phyloP scores from a whole-genome alignment of 2,888 invertebrate genomes.

The Caenorhabditis becei region DNA sequence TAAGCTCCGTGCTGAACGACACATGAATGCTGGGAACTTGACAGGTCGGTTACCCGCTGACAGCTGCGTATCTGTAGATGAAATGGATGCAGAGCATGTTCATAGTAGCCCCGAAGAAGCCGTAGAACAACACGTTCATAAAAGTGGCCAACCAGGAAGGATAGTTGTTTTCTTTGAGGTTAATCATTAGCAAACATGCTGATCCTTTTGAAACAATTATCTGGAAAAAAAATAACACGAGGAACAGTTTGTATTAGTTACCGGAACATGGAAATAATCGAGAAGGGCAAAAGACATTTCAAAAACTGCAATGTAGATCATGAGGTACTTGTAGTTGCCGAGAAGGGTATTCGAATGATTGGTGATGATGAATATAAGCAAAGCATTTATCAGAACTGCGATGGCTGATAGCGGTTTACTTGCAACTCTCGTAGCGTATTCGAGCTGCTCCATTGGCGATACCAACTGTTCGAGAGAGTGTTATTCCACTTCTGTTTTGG shows the following conservation, averaged over 20 bases:
- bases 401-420: neutral
- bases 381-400: constrained; percentile 2
- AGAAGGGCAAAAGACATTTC: neutral
- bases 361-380: neutral
- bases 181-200: constrained; percentile 1
- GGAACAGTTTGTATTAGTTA: neutral
- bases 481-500: too few relatives aligned
- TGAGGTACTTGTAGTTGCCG: neutral
- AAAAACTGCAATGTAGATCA: neutral
- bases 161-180: neutral
- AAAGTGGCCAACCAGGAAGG: neutral
- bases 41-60: neutral
- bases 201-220: neutral
- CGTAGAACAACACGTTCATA: neutral
- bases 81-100: constrained; percentile 2
- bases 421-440: neutral
- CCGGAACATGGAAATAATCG: neutral
- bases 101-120: constrained; percentile 7
- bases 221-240: too few relatives aligned
- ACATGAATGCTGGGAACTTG: too few relatives aligned
- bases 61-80: constrained; percentile 5
- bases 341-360: neutral
- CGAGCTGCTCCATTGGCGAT: neutral
- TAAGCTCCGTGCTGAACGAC: neutral
- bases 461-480: too few relatives aligned